Base-by-base conservation (phyloP, 1,140 invertebrate species). In the Pogonus chalceus region DNA sequence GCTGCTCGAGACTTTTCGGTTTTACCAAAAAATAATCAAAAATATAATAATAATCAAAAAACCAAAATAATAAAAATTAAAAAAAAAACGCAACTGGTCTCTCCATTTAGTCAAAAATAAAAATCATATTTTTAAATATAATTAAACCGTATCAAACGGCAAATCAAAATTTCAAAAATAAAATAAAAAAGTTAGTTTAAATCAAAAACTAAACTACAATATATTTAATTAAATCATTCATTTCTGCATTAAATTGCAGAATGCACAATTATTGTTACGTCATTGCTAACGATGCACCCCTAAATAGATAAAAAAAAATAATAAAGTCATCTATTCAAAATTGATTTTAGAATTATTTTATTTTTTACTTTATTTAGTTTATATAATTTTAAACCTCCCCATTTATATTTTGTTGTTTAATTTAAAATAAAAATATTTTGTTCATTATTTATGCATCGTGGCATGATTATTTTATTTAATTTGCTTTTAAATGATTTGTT, bases 361-460 rank as follows among this genome's bases (percentile, higher is more conserved):
- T 48, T 56, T 57, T 58, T 56, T 43, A 35, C 35, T 49, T 20
- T n/a, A 49, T 20, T 20, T 26, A 20, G 46, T 50, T 35, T 52
- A 39, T 55, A 52, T 50, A 20, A 21, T 55, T 26, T 35, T 31
- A 12, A 35, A 14, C 35, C 14, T 22, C 55, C 55, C 54, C 53
- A 35, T 26, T 58, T 58, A 56, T 60, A 46, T 55, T 57, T 56
- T 31, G 26, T 31, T 31, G 4, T 31, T 7, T 31, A 31, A 31
- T 7, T 14, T 14, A 4, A 43, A 43, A 43, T 43, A 12, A 43
- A 10, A 43, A 43, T 43, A 10, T 4, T 43, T 43, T 43, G 18
- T 43, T n/a, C n/a, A 52, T 48, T 49, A 57, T 54, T 62, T 66
- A 59, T 64, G 61, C 62, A 65, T 63, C 59, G 58, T 69, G 62